Percentiles rank a stretch among this genome's conserved stretches.
These are phyloP conservation scores for Gopherus flavomarginatus DNA, from an alignment of 2,113 vertebrate genomes.

Conservation along the genomic window DNA sequence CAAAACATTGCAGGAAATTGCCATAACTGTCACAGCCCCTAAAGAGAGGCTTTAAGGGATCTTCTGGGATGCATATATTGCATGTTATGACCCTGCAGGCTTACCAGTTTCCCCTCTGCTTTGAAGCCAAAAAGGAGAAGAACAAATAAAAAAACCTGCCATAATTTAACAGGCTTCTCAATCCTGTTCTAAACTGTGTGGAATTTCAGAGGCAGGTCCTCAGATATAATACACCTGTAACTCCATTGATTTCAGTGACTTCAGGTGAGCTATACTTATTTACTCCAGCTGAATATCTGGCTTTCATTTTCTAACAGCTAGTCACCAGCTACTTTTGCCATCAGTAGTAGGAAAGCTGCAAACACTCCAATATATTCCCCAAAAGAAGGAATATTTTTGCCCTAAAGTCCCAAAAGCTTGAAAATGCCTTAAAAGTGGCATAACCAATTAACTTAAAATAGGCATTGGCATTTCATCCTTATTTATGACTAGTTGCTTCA, in stretches of 20 bases:
- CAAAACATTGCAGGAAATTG: neutral
- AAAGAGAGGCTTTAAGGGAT: neutral
- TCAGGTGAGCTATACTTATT: neutral
- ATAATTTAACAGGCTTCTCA: neutral
- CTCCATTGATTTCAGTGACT: neutral
- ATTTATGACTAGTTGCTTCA: constrained; percentile 40
- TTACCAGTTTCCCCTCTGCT: neutral
- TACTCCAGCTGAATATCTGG: neutral
- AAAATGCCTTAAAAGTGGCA: neutral
- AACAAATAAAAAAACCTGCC: neutral
- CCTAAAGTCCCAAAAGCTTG: neutral
- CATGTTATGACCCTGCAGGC: neutral
- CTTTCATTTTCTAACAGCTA: neutral
- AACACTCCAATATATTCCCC: neutral
- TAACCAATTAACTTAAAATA: constrained; percentile 19
- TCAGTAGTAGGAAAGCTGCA: rapidly evolving
- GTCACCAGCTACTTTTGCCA: neutral
- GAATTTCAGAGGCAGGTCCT: neutral
- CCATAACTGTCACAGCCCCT: neutral
- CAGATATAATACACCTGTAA: neutral
- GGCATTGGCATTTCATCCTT: constrained; percentile 37
- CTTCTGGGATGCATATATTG: neutral
- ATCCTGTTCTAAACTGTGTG: neutral
- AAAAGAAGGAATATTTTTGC: neutral
- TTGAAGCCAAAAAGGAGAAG: neutral